Evolutionary conservation across 1,140 invertebrate genomes (phyloP).

Genomic region (Eulimnadia texana): DNA sequence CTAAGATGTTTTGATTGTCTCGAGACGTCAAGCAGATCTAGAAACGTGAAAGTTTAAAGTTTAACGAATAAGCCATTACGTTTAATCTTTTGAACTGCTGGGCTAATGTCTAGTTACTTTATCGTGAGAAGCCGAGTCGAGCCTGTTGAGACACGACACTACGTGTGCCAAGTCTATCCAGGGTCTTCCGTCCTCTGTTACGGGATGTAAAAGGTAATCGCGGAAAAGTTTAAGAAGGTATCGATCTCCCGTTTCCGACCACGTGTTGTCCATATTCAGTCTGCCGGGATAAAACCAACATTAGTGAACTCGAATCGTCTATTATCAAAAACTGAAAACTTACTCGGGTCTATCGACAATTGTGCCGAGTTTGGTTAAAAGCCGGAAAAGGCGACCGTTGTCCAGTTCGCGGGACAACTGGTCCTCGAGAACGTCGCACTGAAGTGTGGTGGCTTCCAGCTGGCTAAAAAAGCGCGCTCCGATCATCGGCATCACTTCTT

Average conservation of each 20-base stretch:
- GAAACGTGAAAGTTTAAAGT: conserved; percentile 19
- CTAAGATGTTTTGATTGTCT: conserved; percentile 87
- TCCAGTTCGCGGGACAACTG: conserved; percentile 87
- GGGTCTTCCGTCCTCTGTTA: conserved; percentile 77
- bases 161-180: conserved; percentile 94
- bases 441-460: conserved; percentile 72
- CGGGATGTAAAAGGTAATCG: conserved; percentile 92
- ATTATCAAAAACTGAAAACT: conserved; percentile 26
- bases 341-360: conserved; percentile 90
- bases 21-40: conserved; percentile 88
- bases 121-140: conserved; percentile 72
- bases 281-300: conserved; percentile 32
- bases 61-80: neutral
- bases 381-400: conserved; percentile 78
- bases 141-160: conserved; percentile 83
- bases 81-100: too few relatives aligned
- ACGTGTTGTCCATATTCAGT: conserved; percentile 78
- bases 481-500: conserved; percentile 98
- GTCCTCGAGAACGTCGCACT: conserved; percentile 74
- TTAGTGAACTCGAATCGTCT: neutral
- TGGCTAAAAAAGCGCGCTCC: conserved; percentile 93
- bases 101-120: too few relatives aligned
- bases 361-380: conserved; percentile 76
- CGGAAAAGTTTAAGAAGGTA: conserved; percentile 97
- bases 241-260: conserved; percentile 93